These are phyloP conservation scores for Apodemia zela DNA, from an alignment of 2,888 invertebrate genomes.

Conservation along the genomic window DNA sequence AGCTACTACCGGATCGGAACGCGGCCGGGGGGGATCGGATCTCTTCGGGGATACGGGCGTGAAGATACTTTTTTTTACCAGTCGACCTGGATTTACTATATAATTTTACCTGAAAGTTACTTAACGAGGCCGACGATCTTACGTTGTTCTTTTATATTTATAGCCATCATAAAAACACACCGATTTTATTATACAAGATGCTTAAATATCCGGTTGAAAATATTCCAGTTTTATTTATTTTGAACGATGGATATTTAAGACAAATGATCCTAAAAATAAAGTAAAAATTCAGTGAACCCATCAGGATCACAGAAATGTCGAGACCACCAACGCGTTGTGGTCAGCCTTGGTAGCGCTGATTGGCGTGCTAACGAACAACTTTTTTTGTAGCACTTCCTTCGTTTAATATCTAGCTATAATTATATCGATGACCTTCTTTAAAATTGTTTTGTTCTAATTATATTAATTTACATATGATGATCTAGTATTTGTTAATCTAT, in stretches of 20 bases:
- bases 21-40: too few relatives aligned
- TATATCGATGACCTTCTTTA: not conserved
- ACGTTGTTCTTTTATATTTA: too few relatives aligned
- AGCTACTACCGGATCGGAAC: too few relatives aligned
- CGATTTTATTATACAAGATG: not conserved
- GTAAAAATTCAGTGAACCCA: not conserved
- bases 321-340: conserved; percentile 24
- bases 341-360: conserved; percentile 27
- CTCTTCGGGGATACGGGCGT: too few relatives aligned
- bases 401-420: not conserved
- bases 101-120: too few relatives aligned
- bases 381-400: conserved; percentile 3
- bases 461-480: too few relatives aligned
- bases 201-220: not conserved
- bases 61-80: too few relatives aligned
- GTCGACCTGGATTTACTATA: too few relatives aligned
- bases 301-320: conserved; percentile 16
- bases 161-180: not conserved
- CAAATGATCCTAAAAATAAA: conserved; percentile 13
- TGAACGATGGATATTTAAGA: not conserved
- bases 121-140: too few relatives aligned
- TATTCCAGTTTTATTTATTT: not conserved
- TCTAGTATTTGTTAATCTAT: too few relatives aligned
- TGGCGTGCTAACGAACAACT: conserved; percentile 13
- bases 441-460: too few relatives aligned